Evolutionary conservation across 2,113 vertebrate genomes (phyloP), one percentile per base, ranked within the genome.

Genomic region (Nothobranchius kuhntae): DNA sequence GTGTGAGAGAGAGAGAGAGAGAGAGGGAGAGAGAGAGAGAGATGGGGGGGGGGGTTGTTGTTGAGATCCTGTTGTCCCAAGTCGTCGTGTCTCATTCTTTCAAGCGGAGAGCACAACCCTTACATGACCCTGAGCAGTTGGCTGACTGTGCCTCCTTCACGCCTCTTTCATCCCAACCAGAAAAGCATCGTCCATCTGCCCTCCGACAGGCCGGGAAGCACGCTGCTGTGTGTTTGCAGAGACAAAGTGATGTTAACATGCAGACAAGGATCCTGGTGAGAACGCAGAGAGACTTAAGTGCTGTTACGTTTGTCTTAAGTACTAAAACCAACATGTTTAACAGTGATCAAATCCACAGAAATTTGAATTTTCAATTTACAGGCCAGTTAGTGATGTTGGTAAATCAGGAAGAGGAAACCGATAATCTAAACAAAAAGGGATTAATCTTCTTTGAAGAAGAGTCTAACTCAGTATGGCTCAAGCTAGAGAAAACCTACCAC

Each of bases 51-150:
- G 17, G 55, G 17, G 52, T 47, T 55, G 54, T 10, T 59, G 65
- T 74, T 78, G 46, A 71, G 67, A 71, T 61, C 55, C 42, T 69
- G 65, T 58, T 73, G 73, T 57, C 71, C 78, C 53, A 13, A 53
- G 57, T 75, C 54, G 24, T 66, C 55, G 73, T 48, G 69, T 69
- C 67, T 81, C 78, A 61, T 38, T 69, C 65, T 76, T 81, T 87
- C 80, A 83, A 71, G 78, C 15, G 44, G 71, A 73, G 81, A 83
- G 76, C 64, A 74, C 86, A 85, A 89, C 92, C 91, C 87, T 79
- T 74, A 52, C 36, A 58, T 89, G 91, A 92, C 91, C 90, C 88
- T 81, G 78, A 85, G 78, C 89, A 87, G 88, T 87, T 89, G 86
- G 85, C 63, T 65, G 80, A 74, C 80, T 65, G 73, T 46, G 61